Conservation (phyloP, 2,113 vertebrate species). For the Lanius ludovicianus region DNA sequence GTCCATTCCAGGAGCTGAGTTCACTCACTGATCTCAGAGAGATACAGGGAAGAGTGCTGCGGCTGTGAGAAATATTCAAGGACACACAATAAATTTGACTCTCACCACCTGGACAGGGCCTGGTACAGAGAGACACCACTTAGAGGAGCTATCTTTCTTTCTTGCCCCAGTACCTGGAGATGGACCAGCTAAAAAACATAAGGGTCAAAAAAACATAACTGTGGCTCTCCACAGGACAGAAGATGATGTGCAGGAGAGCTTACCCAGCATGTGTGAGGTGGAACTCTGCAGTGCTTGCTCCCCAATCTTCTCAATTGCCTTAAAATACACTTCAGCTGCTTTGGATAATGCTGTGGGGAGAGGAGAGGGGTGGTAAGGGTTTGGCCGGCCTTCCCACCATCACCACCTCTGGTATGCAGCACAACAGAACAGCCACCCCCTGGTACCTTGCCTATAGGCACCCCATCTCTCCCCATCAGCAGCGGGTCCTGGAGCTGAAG, state of each 20-base stretch:
- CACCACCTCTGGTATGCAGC: neutral
- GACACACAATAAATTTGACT: neutral
- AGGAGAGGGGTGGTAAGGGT: neutral
- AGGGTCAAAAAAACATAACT: neutral
- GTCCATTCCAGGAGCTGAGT: neutral
- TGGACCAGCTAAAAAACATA: neutral
- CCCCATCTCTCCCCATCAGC: neutral
- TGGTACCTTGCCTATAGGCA: rapidly evolving
- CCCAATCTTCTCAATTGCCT: conserved; percentile 86
- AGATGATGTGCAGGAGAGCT: neutral
- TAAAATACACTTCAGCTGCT: conserved; percentile 89
- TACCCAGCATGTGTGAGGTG: conserved; percentile 86
- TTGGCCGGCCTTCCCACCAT: neutral
- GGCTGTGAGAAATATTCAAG: neutral
- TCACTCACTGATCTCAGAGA: neutral
- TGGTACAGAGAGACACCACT: neutral
- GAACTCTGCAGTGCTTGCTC: conserved; percentile 84
- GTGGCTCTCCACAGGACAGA: neutral
- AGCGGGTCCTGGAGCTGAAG: neutral
- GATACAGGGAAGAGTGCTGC: neutral
- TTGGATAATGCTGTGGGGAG: conserved; percentile 78
- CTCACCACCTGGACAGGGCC: neutral
- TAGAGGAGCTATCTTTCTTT: neutral
- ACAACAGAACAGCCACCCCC: neutral
- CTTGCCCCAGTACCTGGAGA: neutral